Evolutionary conservation across 1,140 invertebrate species (phyloP).

Genomic region (Euschistus heros): DNA sequence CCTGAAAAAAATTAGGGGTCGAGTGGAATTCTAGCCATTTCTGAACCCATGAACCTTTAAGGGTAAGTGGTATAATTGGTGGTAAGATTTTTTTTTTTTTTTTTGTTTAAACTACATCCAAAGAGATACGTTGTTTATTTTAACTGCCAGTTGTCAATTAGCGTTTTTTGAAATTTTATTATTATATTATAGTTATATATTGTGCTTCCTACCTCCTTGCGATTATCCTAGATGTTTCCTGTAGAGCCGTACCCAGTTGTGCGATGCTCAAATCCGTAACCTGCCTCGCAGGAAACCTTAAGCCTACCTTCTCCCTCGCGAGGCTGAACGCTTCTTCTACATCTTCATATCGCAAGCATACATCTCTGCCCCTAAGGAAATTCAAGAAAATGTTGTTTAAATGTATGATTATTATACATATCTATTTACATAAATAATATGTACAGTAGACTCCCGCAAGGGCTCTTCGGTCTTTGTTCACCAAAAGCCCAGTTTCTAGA

Average conservation of each 20-base stretch:
- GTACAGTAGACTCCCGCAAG: too few relatives aligned
- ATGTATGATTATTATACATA: too few relatives aligned
- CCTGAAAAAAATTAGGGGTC: too few relatives aligned
- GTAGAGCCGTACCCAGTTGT: slow-evolving; percentile 26
- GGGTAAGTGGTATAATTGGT: not conserved
- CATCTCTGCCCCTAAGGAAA: slow-evolving; percentile 23
- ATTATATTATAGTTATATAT: not conserved
- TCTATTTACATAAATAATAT: too few relatives aligned
- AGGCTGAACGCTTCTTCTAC: slow-evolving; percentile 25
- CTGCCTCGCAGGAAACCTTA: slow-evolving; percentile 20
- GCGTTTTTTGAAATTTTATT: not conserved
- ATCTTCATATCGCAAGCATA: slow-evolving; percentile 26
- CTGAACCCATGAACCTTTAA: not conserved
- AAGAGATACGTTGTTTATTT: not conserved
- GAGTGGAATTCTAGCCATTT: not conserved
- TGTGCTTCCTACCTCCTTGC: slow-evolving; percentile 21
- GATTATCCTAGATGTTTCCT: slow-evolving; percentile 28
- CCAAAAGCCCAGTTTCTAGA: too few relatives aligned
- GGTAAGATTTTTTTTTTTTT: not conserved
- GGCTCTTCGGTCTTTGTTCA: too few relatives aligned
- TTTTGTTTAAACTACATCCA: not conserved
- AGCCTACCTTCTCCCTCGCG: slow-evolving; percentile 23
- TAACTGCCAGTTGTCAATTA: not conserved
- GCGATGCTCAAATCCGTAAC: slow-evolving; percentile 22
- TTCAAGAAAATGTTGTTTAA: not conserved